A percentile compares a stretch with the other conserved stretches of the same genome.
Conservation (phyloP, 2,113 vertebrate species). For the Phylloscopus trochilus region DNA sequence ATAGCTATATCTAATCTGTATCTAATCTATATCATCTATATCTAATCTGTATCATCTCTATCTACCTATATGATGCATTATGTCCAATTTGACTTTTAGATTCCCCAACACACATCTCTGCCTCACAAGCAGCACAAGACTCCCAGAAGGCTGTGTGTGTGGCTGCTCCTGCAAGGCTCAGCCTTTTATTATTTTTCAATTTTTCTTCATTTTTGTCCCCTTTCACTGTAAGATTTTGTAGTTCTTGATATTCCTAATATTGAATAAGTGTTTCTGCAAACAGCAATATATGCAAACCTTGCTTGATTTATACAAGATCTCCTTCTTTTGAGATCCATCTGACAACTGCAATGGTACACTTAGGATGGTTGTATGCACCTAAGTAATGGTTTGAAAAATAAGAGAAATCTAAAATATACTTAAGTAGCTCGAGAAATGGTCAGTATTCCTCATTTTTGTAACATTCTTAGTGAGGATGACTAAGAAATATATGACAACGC, state of each 20-base stretch:
- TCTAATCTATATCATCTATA: too few relatives aligned
- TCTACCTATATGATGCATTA: fast-evolving
- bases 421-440: neutral
- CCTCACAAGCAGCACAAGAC: neutral
- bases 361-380: neutral
- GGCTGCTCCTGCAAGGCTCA: neutral
- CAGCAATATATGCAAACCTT: neutral
- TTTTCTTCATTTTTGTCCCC: fast-evolving
- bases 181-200: neutral
- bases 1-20: neutral
- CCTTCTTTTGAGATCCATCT: neutral
- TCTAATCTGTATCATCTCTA: too few relatives aligned
- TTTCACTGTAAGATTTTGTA: neutral
- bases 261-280: neutral
- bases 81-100: neutral
- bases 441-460: neutral
- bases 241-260: neutral
- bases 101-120: neutral
- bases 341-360: neutral
- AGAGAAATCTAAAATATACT: neutral
- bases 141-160: fast-evolving
- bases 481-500: neutral
- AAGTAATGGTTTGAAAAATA: neutral
- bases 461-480: neutral
- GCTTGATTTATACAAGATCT: neutral